Percentiles rank a stretch among this genome's conserved stretches.
Conservation (phyloP, 2,888 invertebrate genomes). For the Exocentrus adspersus region DNA sequence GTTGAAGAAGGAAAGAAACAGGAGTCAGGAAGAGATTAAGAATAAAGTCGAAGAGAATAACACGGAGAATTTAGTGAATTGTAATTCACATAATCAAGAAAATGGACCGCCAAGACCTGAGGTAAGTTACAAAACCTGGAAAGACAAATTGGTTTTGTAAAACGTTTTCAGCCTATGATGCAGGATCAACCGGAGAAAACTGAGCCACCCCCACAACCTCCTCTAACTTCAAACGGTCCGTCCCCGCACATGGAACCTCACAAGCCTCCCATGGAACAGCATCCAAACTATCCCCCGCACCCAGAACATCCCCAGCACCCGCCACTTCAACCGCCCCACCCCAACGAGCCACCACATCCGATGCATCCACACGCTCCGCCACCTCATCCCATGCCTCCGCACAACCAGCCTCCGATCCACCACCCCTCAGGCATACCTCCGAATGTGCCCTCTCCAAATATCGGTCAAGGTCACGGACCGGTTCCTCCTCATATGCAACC, state of each 20-base stretch:
- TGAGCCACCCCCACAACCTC: constrained; percentile 28
- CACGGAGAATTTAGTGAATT: constrained; percentile 47
- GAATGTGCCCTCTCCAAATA: constrained; percentile 16
- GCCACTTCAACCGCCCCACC: constrained; percentile 23
- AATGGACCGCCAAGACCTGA: constrained; percentile 47
- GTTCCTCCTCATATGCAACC: constrained; percentile 45
- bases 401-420: constrained; percentile 32
- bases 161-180: constrained; percentile 44
- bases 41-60: constrained; percentile 64
- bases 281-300: constrained; percentile 42
- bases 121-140: constrained; percentile 35
- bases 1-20: constrained; percentile 73
- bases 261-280: constrained; percentile 14
- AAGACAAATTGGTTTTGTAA: no score
- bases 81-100: constrained; percentile 39
- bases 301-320: constrained; percentile 29
- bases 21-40: constrained; percentile 66
- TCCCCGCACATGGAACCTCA: constrained; percentile 38
- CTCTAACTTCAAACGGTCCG: constrained; percentile 39
- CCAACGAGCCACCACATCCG: constrained; percentile 16
- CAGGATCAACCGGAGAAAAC: constrained; percentile 41
- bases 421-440: constrained; percentile 39
- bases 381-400: constrained; percentile 39
- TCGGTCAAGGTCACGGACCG: constrained; percentile 27
- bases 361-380: no score